Evolutionary conservation across 2,113 vertebrate species (phyloP).

Genomic region (Phocoena phocoena): DNA sequence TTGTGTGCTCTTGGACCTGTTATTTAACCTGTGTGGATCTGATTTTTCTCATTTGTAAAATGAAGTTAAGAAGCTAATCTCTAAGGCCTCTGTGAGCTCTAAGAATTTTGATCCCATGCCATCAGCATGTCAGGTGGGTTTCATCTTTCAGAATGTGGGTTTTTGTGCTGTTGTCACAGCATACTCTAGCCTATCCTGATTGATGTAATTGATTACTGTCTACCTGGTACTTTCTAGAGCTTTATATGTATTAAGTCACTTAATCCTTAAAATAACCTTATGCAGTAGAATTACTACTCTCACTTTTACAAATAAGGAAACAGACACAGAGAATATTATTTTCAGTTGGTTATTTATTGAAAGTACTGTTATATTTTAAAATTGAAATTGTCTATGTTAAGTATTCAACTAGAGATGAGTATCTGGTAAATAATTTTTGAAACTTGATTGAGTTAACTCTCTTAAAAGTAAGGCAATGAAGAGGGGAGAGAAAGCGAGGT

Average conservation of each 20-base stretch:
- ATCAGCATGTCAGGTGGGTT: background rate
- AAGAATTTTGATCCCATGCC: background rate
- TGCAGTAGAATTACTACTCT: background rate
- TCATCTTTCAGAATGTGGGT: background rate
- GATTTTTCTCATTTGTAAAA: conserved; percentile 34
- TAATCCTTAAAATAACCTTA: background rate
- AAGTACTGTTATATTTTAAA: background rate
- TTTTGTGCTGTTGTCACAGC: background rate
- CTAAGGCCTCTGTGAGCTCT: background rate
- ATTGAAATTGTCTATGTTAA: background rate
- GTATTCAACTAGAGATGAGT: background rate
- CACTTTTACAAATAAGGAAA: background rate
- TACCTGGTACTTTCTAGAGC: background rate
- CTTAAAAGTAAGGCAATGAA: background rate
- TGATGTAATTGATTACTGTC: background rate
- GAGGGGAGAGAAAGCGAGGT: too few relatives aligned
- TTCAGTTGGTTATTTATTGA: background rate
- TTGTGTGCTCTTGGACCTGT: background rate
- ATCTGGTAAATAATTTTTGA: background rate
- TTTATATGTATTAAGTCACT: background rate
- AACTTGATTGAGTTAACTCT: background rate
- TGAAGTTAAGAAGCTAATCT: background rate
- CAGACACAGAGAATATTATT: background rate
- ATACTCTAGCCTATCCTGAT: background rate
- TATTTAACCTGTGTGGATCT: background rate